Evolutionary conservation across 2,113 vertebrate genomes (phyloP).

Genomic region (Micronisus gabar): DNA sequence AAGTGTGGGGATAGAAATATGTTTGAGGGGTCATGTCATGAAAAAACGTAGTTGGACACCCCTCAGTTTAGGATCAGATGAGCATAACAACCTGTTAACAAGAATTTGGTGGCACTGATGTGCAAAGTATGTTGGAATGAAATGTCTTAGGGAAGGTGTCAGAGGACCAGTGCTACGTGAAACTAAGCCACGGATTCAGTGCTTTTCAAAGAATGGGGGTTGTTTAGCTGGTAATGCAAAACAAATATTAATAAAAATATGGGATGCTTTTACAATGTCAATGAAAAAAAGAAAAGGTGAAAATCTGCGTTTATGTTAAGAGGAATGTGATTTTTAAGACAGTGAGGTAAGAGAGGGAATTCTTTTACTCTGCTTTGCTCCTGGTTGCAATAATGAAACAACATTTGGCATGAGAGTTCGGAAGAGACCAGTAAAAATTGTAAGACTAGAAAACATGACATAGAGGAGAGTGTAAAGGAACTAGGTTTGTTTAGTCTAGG

Average conservation of each 20-base stretch:
- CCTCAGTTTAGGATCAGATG: not conserved
- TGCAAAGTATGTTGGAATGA: not conserved
- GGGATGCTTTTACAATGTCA: not conserved
- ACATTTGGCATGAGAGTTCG: not conserved
- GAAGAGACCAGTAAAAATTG: not conserved
- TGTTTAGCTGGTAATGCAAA: not conserved
- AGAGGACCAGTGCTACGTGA: not conserved
- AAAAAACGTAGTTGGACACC: not conserved
- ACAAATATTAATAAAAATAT: not conserved
- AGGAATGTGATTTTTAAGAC: not conserved
- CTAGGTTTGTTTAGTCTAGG: not conserved
- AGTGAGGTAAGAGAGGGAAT: not conserved
- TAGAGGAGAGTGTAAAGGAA: not conserved
- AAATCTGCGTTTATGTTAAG: not conserved
- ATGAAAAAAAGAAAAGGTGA: not conserved
- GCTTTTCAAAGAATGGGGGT: not conserved
- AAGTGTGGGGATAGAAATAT: not conserved
- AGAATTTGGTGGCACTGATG: not conserved
- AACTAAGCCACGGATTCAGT: not conserved
- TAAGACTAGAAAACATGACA: not conserved
- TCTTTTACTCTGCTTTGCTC: not conserved
- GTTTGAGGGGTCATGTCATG: not conserved
- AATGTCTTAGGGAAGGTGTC: not conserved
- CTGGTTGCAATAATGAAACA: not conserved
- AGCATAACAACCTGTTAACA: not conserved